Evolutionary conservation across 2,888 invertebrate species (phyloP).

Genomic region (Campoplex nolae): DNA sequence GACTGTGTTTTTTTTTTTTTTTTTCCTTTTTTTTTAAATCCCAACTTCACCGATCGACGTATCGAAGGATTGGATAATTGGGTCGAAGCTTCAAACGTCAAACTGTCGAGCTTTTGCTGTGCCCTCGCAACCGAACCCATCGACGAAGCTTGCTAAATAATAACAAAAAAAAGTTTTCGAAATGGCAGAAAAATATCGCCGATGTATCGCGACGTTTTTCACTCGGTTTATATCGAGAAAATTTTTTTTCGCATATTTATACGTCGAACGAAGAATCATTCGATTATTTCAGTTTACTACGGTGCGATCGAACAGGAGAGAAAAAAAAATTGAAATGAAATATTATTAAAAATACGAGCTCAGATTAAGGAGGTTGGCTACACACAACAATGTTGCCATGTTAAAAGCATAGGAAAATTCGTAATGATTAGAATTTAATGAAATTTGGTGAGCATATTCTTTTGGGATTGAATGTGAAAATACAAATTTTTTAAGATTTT

Average conservation of each 20-base stretch:
- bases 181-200: constrained; percentile 10
- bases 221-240: constrained; percentile 1
- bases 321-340: background rate
- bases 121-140: background rate
- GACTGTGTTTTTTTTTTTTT: constrained; percentile 35
- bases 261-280: background rate
- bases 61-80: constrained; percentile 48
- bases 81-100: constrained; percentile 55
- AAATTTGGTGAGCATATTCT: too few relatives aligned
- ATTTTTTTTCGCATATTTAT: background rate
- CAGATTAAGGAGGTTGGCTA: background rate
- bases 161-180: constrained; percentile 2
- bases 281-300: background rate
- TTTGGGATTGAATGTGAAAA: too few relatives aligned
- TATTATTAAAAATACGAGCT: background rate
- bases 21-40: background rate
- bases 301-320: background rate
- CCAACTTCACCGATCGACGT: constrained; percentile 12
- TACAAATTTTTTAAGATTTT: too few relatives aligned
- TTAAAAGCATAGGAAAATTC: too few relatives aligned
- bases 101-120: constrained; percentile 8
- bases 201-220: constrained; percentile 19
- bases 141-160: constrained; percentile 25
- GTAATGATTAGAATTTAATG: too few relatives aligned
- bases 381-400: too few relatives aligned